Conservation (phyloP, 2,888 invertebrate genomes). For the Nomada flava region DNA sequence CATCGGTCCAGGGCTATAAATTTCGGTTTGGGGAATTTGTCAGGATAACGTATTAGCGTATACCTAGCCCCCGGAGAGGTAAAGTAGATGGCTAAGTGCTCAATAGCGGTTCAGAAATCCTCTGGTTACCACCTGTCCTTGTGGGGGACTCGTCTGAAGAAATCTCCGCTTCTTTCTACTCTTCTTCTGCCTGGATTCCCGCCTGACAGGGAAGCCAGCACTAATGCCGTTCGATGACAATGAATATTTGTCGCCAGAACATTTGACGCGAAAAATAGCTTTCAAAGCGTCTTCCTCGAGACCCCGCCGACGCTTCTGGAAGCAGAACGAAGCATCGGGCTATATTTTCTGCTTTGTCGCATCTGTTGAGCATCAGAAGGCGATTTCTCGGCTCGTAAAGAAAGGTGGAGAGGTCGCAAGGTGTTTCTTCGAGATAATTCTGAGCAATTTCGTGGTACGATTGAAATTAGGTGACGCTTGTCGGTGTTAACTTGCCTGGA, state of each 20-base stretch:
- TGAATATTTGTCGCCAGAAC: slow-evolving; percentile 82
- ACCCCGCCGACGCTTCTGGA: slow-evolving; percentile 5
- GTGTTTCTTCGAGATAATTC: slow-evolving; percentile 27
- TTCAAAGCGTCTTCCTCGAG: slow-evolving; percentile 59
- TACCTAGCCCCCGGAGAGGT: slow-evolving; percentile 50
- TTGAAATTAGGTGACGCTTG: slow-evolving; percentile 19
- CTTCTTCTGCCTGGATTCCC: slow-evolving; percentile 37
- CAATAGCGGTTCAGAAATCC: slow-evolving; percentile 66
- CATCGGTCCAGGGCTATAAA: slow-evolving; percentile 74
- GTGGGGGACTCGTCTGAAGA: slow-evolving; percentile 67
- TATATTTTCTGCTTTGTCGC: slow-evolving; percentile 82
- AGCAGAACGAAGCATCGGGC: slow-evolving; percentile 47
- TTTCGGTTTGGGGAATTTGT: slow-evolving; percentile 80
- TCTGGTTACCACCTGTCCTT: slow-evolving; percentile 81
- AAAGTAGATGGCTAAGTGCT: slow-evolving; percentile 59
- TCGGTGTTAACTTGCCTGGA: slow-evolving; percentile 5
- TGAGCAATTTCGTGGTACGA: slow-evolving; percentile 41
- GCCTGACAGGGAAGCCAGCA: slow-evolving; percentile 28
- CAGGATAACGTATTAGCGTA: slow-evolving; percentile 64
- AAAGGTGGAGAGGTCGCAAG: slow-evolving; percentile 30
- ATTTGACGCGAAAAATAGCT: slow-evolving; percentile 82
- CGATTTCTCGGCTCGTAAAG: slow-evolving; percentile 12
- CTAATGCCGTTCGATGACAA: slow-evolving; percentile 72
- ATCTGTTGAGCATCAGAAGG: slow-evolving; percentile 33
- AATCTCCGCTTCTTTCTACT: slow-evolving; percentile 52